Conservation (phyloP, 64 coral and sea anemone species). For the Dendrophyllia cribrosa region DNA sequence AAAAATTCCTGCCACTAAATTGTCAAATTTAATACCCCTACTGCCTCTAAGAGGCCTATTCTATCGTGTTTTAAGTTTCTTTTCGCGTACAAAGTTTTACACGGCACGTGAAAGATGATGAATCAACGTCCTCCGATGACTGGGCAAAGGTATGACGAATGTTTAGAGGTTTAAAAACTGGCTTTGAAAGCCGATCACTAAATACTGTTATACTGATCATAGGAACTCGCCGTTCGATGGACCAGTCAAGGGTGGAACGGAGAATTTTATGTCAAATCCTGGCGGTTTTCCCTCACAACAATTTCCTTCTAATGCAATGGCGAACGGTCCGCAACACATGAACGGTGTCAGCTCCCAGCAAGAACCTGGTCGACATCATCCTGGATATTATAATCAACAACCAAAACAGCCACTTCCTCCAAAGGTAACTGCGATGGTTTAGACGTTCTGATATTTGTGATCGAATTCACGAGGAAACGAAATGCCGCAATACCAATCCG, state of each 20-base stretch:
- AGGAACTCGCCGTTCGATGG: slow-evolving; percentile 75
- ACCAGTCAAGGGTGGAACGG: slow-evolving; percentile 71
- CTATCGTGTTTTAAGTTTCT: background rate
- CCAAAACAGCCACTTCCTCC: slow-evolving; percentile 70
- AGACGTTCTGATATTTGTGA: background rate
- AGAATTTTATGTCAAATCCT: slow-evolving; percentile 56
- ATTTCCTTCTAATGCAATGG: slow-evolving; percentile 68
- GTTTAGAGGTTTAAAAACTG: slow-evolving; percentile 10
- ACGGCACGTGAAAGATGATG: slow-evolving; percentile 67
- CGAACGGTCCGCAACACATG: slow-evolving; percentile 78
- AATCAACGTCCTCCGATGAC: slow-evolving; percentile 88
- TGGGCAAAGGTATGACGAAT: slow-evolving; percentile 64
- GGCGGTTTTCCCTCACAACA: slow-evolving; percentile 70
- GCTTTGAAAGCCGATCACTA: slow-evolving; percentile 3
- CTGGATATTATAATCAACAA: slow-evolving; percentile 45
- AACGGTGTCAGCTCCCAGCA: slow-evolving; percentile 68
- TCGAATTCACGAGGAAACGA: background rate
- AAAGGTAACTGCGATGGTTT: slow-evolving; percentile 61
- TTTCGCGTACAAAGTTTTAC: slow-evolving; percentile 4
- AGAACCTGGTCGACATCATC: slow-evolving; percentile 39
- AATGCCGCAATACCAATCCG: background rate
- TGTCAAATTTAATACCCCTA: background rate
- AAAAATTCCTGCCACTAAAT: background rate
- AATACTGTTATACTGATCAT: background rate
- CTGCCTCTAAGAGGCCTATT: slow-evolving; percentile 13